A percentile compares a stretch with the other conserved stretches of the same genome.
Evolutionary conservation across 2,797 vertebrate species (phyloP).

Genomic region (Rhinatrema bivittatum): DNA sequence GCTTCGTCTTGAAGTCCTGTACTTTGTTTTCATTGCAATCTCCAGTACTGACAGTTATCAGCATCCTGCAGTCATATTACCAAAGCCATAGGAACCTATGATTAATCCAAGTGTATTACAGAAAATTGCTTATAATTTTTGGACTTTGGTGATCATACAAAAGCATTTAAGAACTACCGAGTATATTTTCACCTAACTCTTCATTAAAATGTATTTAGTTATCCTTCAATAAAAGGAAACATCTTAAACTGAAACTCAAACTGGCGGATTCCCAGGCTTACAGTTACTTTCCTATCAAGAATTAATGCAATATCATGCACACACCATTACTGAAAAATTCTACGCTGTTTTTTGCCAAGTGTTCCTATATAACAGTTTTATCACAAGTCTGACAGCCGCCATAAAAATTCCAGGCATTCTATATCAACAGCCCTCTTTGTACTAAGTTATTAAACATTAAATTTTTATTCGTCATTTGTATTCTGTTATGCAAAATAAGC

Average conservation of each 20-base stretch:
- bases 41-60: constrained; percentile 10
- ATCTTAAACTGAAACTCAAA: constrained; percentile 51
- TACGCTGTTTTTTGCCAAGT: constrained; percentile 76
- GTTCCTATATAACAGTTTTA: constrained; percentile 83
- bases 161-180: constrained; percentile 20
- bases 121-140: constrained; percentile 13
- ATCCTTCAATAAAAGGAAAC: constrained; percentile 20
- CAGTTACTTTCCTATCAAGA: constrained; percentile 70
- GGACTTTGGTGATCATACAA: constrained; percentile 23
- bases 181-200: constrained; percentile 27
- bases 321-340: constrained; percentile 73
- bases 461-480: constrained; percentile 83
- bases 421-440: constrained; percentile 80
- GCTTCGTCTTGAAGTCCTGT: too few relatives aligned
- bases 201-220: constrained; percentile 48
- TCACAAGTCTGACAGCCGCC: constrained; percentile 77
- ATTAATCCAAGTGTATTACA: constrained; percentile 9
- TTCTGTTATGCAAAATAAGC: constrained; percentile 88
- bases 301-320: constrained; percentile 74
- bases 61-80: constrained; percentile 2
- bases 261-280: constrained; percentile 63
- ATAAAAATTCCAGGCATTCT: constrained; percentile 77
- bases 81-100: constrained; percentile 16
- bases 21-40: too few relatives aligned
- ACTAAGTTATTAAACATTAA: constrained; percentile 86